Conservation (phyloP, 2,888 invertebrate genomes). For the Amiota mariae region DNA sequence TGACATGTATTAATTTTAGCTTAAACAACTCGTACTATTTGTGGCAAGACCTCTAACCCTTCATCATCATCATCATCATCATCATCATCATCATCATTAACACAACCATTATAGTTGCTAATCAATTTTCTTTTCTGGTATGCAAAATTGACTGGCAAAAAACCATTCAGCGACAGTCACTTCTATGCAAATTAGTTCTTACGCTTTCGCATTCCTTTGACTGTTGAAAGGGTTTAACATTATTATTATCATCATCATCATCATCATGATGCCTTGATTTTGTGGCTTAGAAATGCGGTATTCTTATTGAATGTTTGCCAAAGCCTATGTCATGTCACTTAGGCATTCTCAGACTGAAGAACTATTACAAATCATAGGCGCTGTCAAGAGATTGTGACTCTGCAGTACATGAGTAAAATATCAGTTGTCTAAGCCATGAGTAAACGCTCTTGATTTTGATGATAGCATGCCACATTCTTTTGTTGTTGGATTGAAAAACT, state of each 20-base stretch:
- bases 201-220: background rate
- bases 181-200: conserved; percentile 47
- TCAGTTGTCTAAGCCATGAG: too few species aligned
- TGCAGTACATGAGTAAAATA: too few species aligned
- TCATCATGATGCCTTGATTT: background rate
- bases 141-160: conserved; percentile 42
- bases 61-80: background rate
- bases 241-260: too few species aligned
- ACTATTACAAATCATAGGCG: too few species aligned
- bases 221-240: background rate
- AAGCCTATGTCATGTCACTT: background rate
- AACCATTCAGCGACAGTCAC: conserved; percentile 47
- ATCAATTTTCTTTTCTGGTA: conserved; percentile 53
- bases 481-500: background rate
- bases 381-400: conserved; percentile 1
- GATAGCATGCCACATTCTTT: conserved; percentile 10
- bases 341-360: background rate
- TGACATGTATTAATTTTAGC: conserved; percentile 19
- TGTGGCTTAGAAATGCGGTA: conserved; percentile 25
- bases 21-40: background rate
- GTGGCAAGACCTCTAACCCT: background rate
- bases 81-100: background rate
- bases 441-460: background rate
- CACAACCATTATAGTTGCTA: conserved; percentile 51
- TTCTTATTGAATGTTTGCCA: conserved; percentile 29